phyloP scores from a whole-genome alignment of 2,888 invertebrate species.

The Cataglyphis rosenhaueri region DNA sequence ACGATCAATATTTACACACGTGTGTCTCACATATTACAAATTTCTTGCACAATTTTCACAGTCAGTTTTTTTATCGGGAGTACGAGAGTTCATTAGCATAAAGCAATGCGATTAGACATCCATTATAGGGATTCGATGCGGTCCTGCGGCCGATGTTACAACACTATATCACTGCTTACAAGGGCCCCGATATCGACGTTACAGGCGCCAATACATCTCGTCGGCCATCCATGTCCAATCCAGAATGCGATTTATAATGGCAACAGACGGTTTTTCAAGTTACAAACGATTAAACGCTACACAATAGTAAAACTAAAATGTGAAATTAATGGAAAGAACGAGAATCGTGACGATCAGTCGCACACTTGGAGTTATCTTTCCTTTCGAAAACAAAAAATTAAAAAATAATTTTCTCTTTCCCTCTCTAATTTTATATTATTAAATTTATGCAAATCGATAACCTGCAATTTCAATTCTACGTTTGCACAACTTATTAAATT shows the following conservation, averaged over 20 bases:
- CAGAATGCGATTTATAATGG: conserved; percentile 51
- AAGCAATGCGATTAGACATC: conserved; percentile 57
- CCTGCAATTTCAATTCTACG: background rate
- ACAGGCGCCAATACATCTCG: conserved; percentile 46
- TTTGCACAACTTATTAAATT: background rate
- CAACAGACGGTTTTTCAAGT: conserved; percentile 47
- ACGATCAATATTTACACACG: background rate
- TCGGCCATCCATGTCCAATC: conserved; percentile 51
- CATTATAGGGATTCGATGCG: conserved; percentile 56
- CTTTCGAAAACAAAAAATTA: background rate
- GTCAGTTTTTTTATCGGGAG: background rate
- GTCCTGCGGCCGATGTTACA: conserved; percentile 51
- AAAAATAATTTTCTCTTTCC: background rate
- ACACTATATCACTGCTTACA: conserved; percentile 60
- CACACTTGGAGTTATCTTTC: background rate
- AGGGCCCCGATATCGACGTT: conserved; percentile 55
- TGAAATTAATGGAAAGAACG: conserved; percentile 26
- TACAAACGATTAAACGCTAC: conserved; percentile 15
- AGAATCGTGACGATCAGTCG: background rate
- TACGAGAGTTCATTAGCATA: conserved; percentile 28
- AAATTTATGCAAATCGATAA: conserved; percentile 10
- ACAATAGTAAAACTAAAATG: conserved; percentile 28
- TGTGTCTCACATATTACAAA: background rate
- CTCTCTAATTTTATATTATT: background rate
- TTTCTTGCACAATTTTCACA: background rate